Evolutionary conservation across 2,113 vertebrate genomes (phyloP), one percentile per base, ranked within the genome.

Genomic region (Balaeniceps rex): DNA sequence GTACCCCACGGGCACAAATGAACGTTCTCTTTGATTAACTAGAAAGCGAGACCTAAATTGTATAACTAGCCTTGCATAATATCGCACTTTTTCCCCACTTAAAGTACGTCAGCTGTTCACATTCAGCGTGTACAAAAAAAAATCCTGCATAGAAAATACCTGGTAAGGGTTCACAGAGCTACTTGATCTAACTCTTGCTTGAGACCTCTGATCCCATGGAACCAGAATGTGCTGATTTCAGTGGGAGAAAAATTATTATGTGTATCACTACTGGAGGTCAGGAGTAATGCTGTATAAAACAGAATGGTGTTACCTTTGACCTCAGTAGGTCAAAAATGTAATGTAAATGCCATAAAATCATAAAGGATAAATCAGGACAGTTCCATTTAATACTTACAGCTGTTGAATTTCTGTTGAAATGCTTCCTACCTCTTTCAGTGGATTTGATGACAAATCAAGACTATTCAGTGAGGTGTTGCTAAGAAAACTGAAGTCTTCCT

Each of bases 401-500:
- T 14, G 19, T 14, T 24, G 24, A 75, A 90, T 68, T 88, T 79
- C 55, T 80, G 29, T 34, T 70, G 3, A 83, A 94, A 84, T 38
- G 22, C 23, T 94, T 81, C 97, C 96, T 98, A 99, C 99, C 97
- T 96, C 97, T 97, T 98, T 98, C 60, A 99, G 96, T 42, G 97
- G 94, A 90, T 99, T 98, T 68, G 97, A 98, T 49, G 99, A 99
- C 82, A 99, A 97, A 83, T 98, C 98, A 91, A 99, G 98, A 49
- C 96, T 97, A 65, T 94, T 97, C 58, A 99, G 90, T 80, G 98
- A 98, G 4, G 99, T 98, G 58, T 95, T 97, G 36, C 87, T 94
- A 34, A 99, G 98, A 96, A 98, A 99, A 74, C 23, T 51, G 61
- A 99, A 98, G 94, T 99, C 99, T 4, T 99, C 97, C 46, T 79